A percentile compares a stretch with the other conserved stretches of the same genome.
Evolutionary conservation across 2,113 vertebrate genomes (phyloP).

Genomic region (Glareola pratincola): DNA sequence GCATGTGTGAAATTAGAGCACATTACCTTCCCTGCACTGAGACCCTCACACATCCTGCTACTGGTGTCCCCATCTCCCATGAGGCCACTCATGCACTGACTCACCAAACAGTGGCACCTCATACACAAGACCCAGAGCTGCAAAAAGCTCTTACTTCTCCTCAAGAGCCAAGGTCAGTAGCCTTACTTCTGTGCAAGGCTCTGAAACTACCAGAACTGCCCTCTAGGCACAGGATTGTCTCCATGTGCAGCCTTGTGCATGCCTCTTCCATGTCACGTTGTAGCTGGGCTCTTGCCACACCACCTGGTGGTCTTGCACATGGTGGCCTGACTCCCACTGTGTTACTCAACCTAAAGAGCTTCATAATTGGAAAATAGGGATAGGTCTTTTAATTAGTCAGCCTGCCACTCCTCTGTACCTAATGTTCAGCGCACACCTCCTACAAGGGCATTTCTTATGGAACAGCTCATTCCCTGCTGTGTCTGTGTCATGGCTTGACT

Average conservation of each 20-base stretch:
- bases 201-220: neutral
- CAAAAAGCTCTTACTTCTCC: neutral
- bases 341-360: neutral
- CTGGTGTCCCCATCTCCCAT: neutral
- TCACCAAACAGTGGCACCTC: neutral
- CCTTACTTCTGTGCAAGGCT: neutral
- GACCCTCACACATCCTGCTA: neutral
- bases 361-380: neutral
- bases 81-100: neutral
- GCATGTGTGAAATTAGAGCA: neutral
- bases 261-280: neutral
- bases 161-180: neutral
- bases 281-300: neutral
- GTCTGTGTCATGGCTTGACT: neutral
- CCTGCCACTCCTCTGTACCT: neutral
- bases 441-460: neutral
- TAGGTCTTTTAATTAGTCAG: neutral
- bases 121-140: neutral
- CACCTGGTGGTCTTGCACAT: neutral
- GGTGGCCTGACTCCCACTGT: neutral
- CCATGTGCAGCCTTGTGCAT: neutral
- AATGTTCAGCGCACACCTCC: neutral
- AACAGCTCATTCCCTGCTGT: rapidly evolving
- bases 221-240: neutral
- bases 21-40: neutral